These are phyloP conservation scores for Loriculus beryllinus DNA, from an alignment of 2,797 vertebrate species.

Conservation along the genomic window DNA sequence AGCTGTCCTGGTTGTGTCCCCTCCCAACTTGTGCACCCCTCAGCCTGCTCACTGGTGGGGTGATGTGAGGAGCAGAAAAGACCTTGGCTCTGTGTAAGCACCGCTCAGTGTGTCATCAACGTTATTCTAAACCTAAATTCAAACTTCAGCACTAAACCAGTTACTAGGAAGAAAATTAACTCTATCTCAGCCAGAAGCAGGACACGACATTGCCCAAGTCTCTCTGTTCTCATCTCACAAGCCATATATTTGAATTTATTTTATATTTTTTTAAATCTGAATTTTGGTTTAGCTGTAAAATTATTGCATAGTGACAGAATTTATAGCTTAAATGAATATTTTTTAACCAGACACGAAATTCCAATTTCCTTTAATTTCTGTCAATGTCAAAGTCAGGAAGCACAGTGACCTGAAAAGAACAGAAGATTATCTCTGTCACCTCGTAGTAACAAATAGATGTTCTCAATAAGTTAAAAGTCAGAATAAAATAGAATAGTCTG, in stretches of 20 bases:
- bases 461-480: not conserved
- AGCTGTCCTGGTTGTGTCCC: not conserved
- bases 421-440: not conserved
- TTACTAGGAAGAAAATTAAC: not conserved
- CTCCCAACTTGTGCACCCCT: not conserved
- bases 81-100: not conserved
- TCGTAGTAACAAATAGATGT: not conserved
- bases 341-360: not conserved
- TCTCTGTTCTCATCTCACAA: not conserved
- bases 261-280: not conserved
- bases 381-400: not conserved
- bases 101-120: not conserved
- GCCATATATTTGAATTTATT: not conserved
- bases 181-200: not conserved
- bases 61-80: not conserved
- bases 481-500: not conserved
- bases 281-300: not conserved
- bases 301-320: not conserved
- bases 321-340: not conserved
- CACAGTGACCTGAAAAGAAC: not conserved
- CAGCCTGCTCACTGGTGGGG: rapidly evolving
- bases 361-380: not conserved
- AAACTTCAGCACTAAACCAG: not conserved
- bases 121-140: not conserved
- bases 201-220: rapidly evolving